Conservation (phyloP, 2,113 vertebrate species). For the Phainopepla nitens region DNA sequence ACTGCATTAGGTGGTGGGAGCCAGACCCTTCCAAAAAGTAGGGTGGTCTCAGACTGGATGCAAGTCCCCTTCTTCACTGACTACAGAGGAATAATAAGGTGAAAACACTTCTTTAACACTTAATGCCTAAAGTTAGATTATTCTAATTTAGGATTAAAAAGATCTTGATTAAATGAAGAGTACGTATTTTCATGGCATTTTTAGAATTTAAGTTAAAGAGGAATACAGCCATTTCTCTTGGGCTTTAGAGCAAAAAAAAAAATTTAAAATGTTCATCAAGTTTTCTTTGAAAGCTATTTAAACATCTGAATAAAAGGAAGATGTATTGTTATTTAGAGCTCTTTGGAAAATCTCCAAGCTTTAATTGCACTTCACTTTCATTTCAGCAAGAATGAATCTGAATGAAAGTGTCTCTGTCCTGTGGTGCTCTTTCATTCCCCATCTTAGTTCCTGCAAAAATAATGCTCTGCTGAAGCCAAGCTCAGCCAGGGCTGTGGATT, state of each 20-base stretch:
- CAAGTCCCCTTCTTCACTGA: background rate
- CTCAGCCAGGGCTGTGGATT: background rate
- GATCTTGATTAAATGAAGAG: background rate
- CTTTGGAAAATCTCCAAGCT: conserved; percentile 32
- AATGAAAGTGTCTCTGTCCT: conserved; percentile 37
- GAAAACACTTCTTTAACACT: background rate
- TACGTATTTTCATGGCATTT: background rate
- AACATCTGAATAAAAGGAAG: conserved; percentile 29
- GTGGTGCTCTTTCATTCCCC: conserved; percentile 7
- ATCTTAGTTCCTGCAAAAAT: background rate
- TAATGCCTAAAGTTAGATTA: background rate
- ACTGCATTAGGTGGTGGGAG: background rate
- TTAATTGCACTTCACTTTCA: conserved; percentile 41
- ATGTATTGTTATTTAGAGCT: conserved; percentile 40
- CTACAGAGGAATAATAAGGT: background rate
- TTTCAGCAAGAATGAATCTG: conserved; percentile 23
- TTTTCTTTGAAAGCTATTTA: conserved; percentile 40
- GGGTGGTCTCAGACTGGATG: background rate
- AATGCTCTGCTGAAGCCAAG: background rate
- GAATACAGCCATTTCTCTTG: background rate
- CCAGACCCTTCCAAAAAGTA: background rate
- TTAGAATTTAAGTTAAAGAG: background rate
- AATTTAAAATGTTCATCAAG: background rate
- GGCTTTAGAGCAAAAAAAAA: background rate
- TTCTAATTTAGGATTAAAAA: background rate